Conservation (phyloP, 2,797 vertebrate species). For the Psittacula derbiana region DNA sequence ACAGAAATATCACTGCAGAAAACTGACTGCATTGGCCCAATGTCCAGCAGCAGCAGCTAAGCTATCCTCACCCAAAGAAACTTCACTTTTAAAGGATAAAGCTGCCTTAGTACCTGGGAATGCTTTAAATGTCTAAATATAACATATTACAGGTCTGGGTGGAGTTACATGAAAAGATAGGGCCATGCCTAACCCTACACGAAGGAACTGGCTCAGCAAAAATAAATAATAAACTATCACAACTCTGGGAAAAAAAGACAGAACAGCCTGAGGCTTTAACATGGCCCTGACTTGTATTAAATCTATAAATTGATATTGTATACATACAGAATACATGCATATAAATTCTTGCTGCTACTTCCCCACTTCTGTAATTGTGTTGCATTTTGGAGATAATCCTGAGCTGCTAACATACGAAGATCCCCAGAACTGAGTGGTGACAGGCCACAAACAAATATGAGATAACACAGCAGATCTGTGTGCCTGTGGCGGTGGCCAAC, state of each 20-base stretch:
- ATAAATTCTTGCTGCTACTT: not conserved
- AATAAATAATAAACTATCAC: not conserved
- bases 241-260: not conserved
- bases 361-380: not conserved
- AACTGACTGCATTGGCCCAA: not conserved
- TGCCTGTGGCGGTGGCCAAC: not conserved
- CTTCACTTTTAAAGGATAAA: not conserved
- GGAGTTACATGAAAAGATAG: not conserved
- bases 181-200: not conserved
- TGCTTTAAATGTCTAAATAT: not conserved
- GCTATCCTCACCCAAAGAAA: not conserved
- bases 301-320: not conserved
- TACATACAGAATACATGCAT: not conserved
- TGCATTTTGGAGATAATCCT: not conserved
- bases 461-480: not conserved
- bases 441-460: not conserved
- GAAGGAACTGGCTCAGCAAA: not conserved
- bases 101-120: not conserved
- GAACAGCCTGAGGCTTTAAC: not conserved
- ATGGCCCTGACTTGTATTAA: not conserved
- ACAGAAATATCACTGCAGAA: not conserved
- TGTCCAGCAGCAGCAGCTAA: not conserved
- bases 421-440: fast-evolving
- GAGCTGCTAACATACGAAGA: not conserved
- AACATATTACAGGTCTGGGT: not conserved